A percentile compares a stretch with the other conserved stretches of the same genome.
These are phyloP conservation scores for Micrastur ruficollis DNA, from an alignment of 2,797 vertebrate genomes.

Conservation along the genomic window DNA sequence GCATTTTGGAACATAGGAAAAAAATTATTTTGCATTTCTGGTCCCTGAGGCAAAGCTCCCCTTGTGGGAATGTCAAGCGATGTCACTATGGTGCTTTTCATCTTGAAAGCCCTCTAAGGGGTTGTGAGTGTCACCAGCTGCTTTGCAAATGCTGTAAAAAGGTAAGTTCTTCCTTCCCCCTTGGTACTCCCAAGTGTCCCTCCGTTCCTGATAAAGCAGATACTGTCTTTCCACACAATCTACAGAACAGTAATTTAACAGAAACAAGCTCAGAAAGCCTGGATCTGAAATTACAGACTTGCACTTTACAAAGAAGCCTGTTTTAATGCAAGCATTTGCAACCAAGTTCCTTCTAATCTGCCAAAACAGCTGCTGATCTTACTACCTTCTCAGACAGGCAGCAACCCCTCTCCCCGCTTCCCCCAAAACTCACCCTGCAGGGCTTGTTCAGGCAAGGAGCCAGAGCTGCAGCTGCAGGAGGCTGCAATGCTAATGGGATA, in stretches of 20 bases:
- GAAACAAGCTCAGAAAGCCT: not conserved
- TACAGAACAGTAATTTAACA: not conserved
- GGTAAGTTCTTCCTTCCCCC: not conserved
- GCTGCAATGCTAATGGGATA: not conserved
- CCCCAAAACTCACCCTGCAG: not conserved
- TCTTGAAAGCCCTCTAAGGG: not conserved
- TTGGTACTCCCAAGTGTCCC: not conserved
- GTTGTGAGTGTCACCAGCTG: not conserved
- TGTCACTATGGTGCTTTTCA: not conserved
- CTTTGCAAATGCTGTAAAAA: not conserved
- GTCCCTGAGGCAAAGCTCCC: not conserved
- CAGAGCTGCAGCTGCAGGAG: slow-evolving; percentile 42
- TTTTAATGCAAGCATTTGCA: not conserved
- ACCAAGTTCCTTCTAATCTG: slow-evolving; percentile 29
- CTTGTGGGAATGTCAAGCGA: not conserved
- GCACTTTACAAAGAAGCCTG: not conserved
- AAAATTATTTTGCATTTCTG: not conserved
- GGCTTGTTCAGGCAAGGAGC: slow-evolving; percentile 27
- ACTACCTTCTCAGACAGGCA: not conserved
- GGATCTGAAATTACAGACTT: slow-evolving; percentile 25
- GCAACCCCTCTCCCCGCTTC: not conserved
- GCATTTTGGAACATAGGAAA: not conserved
- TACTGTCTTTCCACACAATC: not conserved
- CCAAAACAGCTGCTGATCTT: slow-evolving; percentile 36
- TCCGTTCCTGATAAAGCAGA: not conserved